Evolutionary conservation across 2,797 vertebrate genomes (phyloP).

Genomic region (Hapalemur alaotrensis): DNA sequence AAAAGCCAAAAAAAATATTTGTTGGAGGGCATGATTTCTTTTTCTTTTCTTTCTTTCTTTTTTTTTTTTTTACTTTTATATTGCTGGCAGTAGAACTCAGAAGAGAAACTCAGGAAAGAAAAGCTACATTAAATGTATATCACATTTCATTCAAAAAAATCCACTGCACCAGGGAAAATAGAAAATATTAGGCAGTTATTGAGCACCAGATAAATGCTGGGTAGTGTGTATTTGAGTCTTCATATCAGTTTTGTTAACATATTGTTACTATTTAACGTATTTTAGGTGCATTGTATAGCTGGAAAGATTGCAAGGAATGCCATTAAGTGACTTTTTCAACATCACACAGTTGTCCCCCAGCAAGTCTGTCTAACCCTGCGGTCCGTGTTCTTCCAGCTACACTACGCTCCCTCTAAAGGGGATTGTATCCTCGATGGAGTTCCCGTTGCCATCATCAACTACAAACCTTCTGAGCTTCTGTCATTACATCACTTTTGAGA

Average conservation of each 20-base stretch:
- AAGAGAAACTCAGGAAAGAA: neutral
- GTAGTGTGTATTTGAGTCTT: neutral
- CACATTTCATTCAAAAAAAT: neutral
- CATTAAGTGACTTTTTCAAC: rapidly evolving
- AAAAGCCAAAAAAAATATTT: neutral
- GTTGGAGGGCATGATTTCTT: neutral
- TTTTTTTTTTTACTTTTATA: neutral
- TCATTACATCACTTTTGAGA: neutral
- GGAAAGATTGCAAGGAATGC: neutral
- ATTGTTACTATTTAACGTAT: neutral
- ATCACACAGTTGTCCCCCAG: neutral
- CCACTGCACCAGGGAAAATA: neutral
- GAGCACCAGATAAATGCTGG: rapidly evolving
- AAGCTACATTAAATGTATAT: neutral
- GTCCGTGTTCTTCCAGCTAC: neutral
- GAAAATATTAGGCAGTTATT: neutral
- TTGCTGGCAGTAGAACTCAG: neutral
- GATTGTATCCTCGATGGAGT: neutral
- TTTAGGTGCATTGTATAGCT: neutral
- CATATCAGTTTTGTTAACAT: neutral
- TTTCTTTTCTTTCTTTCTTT: neutral
- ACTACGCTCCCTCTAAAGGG: rapidly evolving
- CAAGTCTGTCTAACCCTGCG: rapidly evolving
- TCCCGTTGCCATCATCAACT: rapidly evolving
- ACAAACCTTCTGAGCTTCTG: neutral